Conservation (phyloP, 92 coral and sea anemone species). For the Phenganax subtilis region DNA sequence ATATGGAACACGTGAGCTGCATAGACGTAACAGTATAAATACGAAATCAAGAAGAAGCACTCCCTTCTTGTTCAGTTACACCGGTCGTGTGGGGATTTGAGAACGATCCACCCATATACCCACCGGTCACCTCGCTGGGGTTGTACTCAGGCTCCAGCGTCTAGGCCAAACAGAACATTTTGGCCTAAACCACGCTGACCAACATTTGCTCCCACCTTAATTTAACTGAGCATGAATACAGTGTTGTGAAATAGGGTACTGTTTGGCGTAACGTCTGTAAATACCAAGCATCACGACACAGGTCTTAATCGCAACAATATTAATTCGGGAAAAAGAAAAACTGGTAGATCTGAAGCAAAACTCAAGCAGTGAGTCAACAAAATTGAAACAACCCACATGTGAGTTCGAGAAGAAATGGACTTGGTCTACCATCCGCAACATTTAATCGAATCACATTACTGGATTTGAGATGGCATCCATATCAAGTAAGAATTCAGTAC, state of each 20-base stretch:
- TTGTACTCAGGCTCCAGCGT: too few relatives aligned
- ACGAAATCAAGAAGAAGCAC: too few relatives aligned
- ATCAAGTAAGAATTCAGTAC: not conserved
- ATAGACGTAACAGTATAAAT: too few relatives aligned
- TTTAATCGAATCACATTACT: not conserved
- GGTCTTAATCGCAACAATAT: not conserved
- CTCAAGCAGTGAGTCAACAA: not conserved
- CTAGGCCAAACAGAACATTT: too few relatives aligned
- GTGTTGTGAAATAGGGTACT: not conserved
- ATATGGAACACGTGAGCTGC: too few relatives aligned
- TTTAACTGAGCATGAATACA: too few relatives aligned
- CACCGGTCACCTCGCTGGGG: too few relatives aligned
- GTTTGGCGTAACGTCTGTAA: not conserved
- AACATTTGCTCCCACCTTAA: too few relatives aligned
- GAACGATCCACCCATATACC: too few relatives aligned
- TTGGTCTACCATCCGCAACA: not conserved
- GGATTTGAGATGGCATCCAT: constrained; percentile 6
- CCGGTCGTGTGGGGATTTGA: too few relatives aligned
- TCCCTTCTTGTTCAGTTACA: too few relatives aligned
- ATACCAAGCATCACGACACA: not conserved
- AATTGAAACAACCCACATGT: not conserved
- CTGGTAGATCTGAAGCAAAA: not conserved
- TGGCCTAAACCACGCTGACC: too few relatives aligned
- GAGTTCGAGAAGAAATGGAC: not conserved
- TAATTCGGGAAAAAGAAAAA: not conserved